phyloP scores from a whole-genome alignment of 2,888 invertebrate species.

The Apodemia mormo region DNA sequence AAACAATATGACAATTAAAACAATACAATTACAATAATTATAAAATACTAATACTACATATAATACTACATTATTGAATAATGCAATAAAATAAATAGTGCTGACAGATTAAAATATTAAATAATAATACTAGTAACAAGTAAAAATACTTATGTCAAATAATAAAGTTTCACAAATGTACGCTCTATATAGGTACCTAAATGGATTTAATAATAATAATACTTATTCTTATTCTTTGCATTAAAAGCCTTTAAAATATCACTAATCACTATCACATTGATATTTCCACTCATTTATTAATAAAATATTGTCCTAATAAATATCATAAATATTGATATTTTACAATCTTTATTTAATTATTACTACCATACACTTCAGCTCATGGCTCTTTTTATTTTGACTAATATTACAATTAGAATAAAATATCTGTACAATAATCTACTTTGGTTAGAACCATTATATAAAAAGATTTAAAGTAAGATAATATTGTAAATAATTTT shows the following conservation, averaged over 20 bases:
- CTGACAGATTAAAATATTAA: no score
- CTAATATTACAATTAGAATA: slow-evolving; percentile 23
- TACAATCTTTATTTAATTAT: slow-evolving; percentile 48
- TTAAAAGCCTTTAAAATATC: slow-evolving; percentile 58
- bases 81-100: no score
- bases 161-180: no score
- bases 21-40: no score
- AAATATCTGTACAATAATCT: slow-evolving; percentile 26
- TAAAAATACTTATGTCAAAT: no score
- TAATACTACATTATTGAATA: no score
- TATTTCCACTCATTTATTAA: slow-evolving; percentile 33
- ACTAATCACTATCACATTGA: slow-evolving; percentile 61
- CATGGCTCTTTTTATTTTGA: slow-evolving; percentile 47
- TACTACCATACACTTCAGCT: slow-evolving; percentile 73
- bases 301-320: slow-evolving; percentile 22
- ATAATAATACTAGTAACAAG: no score
- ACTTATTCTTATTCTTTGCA: slow-evolving; percentile 16
- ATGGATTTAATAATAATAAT: no score
- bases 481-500: slow-evolving; percentile 23
- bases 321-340: slow-evolving; percentile 19
- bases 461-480: slow-evolving; percentile 19
- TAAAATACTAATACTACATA: no score
- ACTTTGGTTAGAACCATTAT: slow-evolving; percentile 7
- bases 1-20: no score
- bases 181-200: no score